Evolutionary conservation across 1,140 invertebrate species (phyloP), one percentile per base, ranked within the genome.

Genomic region (Drosophila tropicalis): DNA sequence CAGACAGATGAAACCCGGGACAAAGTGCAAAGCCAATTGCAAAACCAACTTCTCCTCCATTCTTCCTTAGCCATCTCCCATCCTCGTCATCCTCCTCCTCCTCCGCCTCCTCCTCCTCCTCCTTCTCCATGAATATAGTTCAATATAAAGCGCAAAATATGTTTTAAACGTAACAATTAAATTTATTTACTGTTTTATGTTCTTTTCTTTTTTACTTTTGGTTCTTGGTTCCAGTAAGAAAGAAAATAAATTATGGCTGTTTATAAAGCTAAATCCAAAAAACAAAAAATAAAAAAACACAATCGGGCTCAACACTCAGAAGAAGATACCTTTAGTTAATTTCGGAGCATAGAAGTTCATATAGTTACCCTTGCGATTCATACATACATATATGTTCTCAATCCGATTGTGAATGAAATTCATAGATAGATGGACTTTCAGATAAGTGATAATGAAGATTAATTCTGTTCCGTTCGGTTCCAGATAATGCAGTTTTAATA

Each of bases 11-110:
- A 9, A 0, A 22, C 34, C 29, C 56, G 80, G 80, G 80, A 72
- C 41, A 58, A 68, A 72, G 80, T 83, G 80, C 80, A 83, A 81
- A 12, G 44, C 44, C 44, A 47, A 47, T 47, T 47, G 44, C 19
- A 19, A 51, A 17, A 25, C 22, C 22, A 25, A 25, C 2, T 25
- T 25, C 22, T 22, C 17, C 44, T 51, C n/a, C 41, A 5, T 47
- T 6, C 0, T 17, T 55, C 22, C 22, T 25, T 3, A 4, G 3
- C n/a, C 9, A 3, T 19, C 32, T 22, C 10, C 34, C n/a, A 40
- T 12, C 17, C 13, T 34, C 39, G 4, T 19, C 39, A 15, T 12
- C 19, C 39, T 22, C 44, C 17, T 64, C 22, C 22, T 25, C n/a
- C n/a, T n/a, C n/a, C n/a, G n/a, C n/a, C n/a, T n/a, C n/a, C n/a